These are phyloP conservation scores for Esperia sulphurella DNA, from an alignment of 2,888 invertebrate genomes.

Conservation along the genomic window DNA sequence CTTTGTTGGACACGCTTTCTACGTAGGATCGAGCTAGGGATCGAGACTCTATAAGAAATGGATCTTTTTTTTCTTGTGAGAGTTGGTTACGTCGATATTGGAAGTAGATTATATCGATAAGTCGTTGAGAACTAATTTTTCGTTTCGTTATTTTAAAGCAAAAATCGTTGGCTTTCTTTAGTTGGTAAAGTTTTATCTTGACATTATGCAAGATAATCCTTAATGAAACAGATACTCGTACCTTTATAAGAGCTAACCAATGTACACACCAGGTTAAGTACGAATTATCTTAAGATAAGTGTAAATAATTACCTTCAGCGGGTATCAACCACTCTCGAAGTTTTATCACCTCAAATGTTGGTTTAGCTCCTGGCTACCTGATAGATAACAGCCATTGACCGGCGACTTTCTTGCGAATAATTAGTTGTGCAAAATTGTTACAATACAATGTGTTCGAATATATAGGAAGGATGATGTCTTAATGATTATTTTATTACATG, in stretches of 20 bases:
- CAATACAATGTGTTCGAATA: too few species aligned
- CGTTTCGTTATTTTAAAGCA: neutral
- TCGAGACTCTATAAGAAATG: slow-evolving; percentile 8
- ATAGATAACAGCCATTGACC: neutral
- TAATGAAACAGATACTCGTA: neutral
- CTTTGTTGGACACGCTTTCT: slow-evolving; percentile 34
- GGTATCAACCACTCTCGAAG: neutral
- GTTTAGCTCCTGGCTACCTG: slow-evolving; percentile 17
- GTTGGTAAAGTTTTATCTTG: neutral
- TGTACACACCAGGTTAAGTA: neutral
- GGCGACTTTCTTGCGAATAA: too few species aligned
- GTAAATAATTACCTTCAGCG: slow-evolving; percentile 26
- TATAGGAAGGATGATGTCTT: too few species aligned
- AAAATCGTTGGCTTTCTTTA: neutral
- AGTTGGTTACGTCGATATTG: neutral
- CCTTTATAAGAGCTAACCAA: neutral
- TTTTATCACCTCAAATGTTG: slow-evolving; percentile 16
- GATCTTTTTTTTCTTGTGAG: neutral
- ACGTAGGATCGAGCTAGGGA: slow-evolving; percentile 18
- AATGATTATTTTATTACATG: too few species aligned
- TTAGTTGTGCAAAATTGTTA: too few species aligned
- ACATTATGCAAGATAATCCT: neutral
- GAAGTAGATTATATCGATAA: too few species aligned
- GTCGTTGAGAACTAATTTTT: too few species aligned
- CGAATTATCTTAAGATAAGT: slow-evolving; percentile 24